These are phyloP conservation scores for Mycteria americana DNA, from an alignment of 2,797 vertebrate species.

Conservation along the genomic window DNA sequence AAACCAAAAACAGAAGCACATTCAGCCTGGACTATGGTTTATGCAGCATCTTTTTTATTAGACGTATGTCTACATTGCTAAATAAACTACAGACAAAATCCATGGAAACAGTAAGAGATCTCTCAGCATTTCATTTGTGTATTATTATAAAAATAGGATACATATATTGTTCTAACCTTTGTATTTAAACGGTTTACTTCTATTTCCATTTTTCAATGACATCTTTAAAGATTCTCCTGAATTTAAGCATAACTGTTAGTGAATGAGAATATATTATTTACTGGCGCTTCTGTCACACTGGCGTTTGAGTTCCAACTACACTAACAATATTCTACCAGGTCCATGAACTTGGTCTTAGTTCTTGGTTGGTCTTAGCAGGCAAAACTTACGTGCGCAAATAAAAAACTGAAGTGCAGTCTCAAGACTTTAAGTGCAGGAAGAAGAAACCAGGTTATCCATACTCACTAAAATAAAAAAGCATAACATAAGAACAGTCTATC, in stretches of 20 bases:
- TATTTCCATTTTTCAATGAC: constrained; percentile 36
- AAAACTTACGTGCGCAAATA: not conserved
- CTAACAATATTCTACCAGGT: not conserved
- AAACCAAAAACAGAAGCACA: constrained; percentile 94
- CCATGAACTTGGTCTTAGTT: not conserved
- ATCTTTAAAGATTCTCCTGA: constrained; percentile 11
- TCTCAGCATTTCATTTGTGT: constrained; percentile 54
- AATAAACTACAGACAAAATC: constrained; percentile 83
- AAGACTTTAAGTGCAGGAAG: not conserved
- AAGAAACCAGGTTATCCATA: not conserved
- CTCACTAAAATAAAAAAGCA: not conserved
- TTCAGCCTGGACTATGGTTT: constrained; percentile 78
- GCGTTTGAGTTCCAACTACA: not conserved
- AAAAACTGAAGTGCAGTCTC: not conserved
- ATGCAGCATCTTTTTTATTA: constrained; percentile 88
- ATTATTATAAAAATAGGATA: constrained; percentile 62
- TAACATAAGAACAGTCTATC: not conserved
- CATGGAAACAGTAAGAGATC: constrained; percentile 72
- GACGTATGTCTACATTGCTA: constrained; percentile 81
- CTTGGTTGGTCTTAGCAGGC: not conserved
- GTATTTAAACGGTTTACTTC: constrained; percentile 43
- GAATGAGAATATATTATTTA: constrained; percentile 22
- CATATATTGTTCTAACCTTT: constrained; percentile 13
- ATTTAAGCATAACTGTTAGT: not conserved
- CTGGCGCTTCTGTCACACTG: not conserved